phyloP scores from a whole-genome alignment of 1,140 invertebrate genomes.

The Gonatopus flavifemur region DNA sequence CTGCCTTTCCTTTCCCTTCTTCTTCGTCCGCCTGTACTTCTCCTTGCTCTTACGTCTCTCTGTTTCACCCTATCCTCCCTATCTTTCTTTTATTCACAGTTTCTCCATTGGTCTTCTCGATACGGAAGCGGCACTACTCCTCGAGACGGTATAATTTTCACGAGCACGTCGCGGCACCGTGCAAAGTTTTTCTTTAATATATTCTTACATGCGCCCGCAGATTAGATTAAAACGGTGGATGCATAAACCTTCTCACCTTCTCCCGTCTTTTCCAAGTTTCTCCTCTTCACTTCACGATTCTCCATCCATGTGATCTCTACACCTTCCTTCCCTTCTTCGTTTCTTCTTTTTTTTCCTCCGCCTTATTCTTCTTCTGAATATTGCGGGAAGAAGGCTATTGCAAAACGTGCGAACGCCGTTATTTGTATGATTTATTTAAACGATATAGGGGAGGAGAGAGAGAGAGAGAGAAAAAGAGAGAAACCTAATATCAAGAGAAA shows the following conservation, averaged over 20 bases:
- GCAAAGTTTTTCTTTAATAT: slow-evolving; percentile 57
- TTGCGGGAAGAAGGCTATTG: too few species aligned
- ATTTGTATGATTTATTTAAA: slow-evolving; percentile 56
- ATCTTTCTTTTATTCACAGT: not conserved
- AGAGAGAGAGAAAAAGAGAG: too few species aligned
- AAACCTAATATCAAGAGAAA: too few species aligned
- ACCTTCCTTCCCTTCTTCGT: not conserved
- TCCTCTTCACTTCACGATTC: too few species aligned
- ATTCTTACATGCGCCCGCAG: slow-evolving; percentile 55
- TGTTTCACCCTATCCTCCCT: not conserved
- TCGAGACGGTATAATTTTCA: slow-evolving; percentile 45
- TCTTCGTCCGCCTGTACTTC: not conserved
- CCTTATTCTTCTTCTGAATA: too few species aligned
- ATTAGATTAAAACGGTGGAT: slow-evolving; percentile 58
- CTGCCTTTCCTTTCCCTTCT: not conserved
- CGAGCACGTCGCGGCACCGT: slow-evolving; percentile 36
- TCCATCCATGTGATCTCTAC: too few species aligned
- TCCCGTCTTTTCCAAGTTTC: not conserved
- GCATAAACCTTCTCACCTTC: slow-evolving; percentile 36
- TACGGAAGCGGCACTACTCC: not conserved
- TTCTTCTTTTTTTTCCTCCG: not conserved
- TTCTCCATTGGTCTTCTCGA: not conserved
- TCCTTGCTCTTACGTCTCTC: not conserved
- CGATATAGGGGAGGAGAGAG: too few species aligned
- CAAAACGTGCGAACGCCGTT: too few species aligned